Evolutionary conservation across 2,113 vertebrate species (phyloP).

Genomic region (Gallinago media): DNA sequence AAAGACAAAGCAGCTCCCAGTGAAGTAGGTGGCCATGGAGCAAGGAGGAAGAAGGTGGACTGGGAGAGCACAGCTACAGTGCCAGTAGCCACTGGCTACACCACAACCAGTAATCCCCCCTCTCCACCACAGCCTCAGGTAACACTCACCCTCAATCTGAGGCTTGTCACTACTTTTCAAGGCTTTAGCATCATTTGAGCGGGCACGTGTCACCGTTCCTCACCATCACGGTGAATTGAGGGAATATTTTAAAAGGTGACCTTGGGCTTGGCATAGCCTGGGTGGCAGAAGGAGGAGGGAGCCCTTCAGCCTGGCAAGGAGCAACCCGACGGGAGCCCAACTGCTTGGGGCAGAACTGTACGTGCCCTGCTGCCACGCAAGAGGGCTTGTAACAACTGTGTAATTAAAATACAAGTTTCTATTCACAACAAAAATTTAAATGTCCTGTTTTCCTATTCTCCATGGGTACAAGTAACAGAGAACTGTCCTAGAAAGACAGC

Average conservation of each 20-base stretch:
- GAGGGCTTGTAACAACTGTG: not conserved
- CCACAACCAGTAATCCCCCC: not conserved
- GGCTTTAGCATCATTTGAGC: constrained; percentile 39
- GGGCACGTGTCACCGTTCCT: constrained; percentile 56
- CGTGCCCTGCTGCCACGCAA: not conserved
- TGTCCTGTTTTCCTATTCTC: not conserved
- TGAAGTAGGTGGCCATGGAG: not conserved
- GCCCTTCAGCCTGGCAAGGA: not conserved
- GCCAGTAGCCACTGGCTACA: not conserved
- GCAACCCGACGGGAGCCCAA: not conserved
- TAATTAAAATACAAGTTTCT: not conserved
- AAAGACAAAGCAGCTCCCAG: not conserved
- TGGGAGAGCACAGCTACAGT: not conserved
- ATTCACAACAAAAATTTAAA: not conserved
- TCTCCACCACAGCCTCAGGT: not conserved
- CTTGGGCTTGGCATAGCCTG: constrained; percentile 2
- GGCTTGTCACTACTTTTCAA: not conserved
- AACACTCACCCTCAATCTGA: not conserved
- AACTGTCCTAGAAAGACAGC: not conserved
- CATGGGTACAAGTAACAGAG: not conserved
- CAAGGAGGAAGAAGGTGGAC: not conserved
- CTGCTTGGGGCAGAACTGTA: rapidly evolving
- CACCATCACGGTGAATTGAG: not conserved
- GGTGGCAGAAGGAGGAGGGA: not conserved
- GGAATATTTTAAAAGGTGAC: constrained; percentile 39